Evolutionary conservation across 2,888 invertebrate species (phyloP).

Genomic region (Spatulosminthurus flaviceps): DNA sequence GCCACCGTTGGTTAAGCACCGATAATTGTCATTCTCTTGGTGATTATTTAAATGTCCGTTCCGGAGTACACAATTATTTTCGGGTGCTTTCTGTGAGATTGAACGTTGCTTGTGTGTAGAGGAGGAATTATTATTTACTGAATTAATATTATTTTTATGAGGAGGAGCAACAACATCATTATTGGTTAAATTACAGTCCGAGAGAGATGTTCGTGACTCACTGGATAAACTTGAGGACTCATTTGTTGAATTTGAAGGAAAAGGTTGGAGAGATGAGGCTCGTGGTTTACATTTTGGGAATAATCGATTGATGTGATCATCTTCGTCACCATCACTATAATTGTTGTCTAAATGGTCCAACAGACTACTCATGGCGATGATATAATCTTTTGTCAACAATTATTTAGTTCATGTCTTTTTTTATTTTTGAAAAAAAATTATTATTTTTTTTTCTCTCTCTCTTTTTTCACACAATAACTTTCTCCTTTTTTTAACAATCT

Average conservation of each 20-base stretch:
- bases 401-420: slow-evolving; percentile 49
- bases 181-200: slow-evolving; percentile 42
- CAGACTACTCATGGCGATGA: slow-evolving; percentile 65
- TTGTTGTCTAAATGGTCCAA: slow-evolving; percentile 67
- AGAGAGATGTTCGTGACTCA: slow-evolving; percentile 40
- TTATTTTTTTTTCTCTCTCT: slow-evolving; percentile 34
- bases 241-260: slow-evolving; percentile 48
- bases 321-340: slow-evolving; percentile 64
- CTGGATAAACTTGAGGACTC: slow-evolving; percentile 36
- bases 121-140: slow-evolving; percentile 44
- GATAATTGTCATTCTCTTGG: slow-evolving; percentile 25
- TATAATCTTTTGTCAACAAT: background rate
- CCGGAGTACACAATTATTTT: background rate
- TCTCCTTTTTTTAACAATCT: slow-evolving; percentile 18
- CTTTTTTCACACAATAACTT: slow-evolving; percentile 20
- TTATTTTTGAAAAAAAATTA: too few species aligned
- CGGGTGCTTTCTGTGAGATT: background rate
- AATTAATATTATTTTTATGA: slow-evolving; percentile 25
- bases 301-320: slow-evolving; percentile 82
- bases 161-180: background rate
- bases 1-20: slow-evolving; percentile 29
- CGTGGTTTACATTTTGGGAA: slow-evolving; percentile 88
- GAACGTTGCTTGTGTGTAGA: background rate
- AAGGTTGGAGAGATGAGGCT: slow-evolving; percentile 61
- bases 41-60: slow-evolving; percentile 18